Base-by-base conservation (phyloP, 2,888 invertebrate genomes). In the Dryobota labecula region DNA sequence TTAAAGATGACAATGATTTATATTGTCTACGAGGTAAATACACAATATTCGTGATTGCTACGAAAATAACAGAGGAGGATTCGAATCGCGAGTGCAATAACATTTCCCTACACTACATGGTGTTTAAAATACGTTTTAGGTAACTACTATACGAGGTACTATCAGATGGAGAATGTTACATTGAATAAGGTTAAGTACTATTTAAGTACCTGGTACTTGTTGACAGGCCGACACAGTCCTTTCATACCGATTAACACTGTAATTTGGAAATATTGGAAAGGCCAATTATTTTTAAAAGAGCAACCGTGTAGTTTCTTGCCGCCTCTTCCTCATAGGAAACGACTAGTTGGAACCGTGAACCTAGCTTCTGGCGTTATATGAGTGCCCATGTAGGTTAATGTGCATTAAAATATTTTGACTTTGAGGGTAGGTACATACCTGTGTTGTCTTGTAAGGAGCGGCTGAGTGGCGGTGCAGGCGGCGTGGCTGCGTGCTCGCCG, bases 401-500 rank as follows among this genome's bases (percentile, higher is more conserved):
- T 47, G n/a, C 2, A 61, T 30, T 30, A 15, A 30, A 30, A 20
- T 9, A n/a, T 60, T 30, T 43, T 30, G 5, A n/a, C 43, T 20
- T 43, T 60, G 7, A n/a, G 5, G 36, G 6, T 0, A 7, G 24
- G 33, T 33, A 78, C 91, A 75, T 92, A 97, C 97, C 97, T 93
- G 97, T 95, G 86, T 96, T 97, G 88, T 95, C 97, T 91, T 95
- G 97, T 91, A 95, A 94, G 88, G 94, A 96, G 87, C 94, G 96
- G 88, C 91, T 96, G 86, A 92, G 96, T 85, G 94, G 87, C 84
- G 94, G 92, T 73, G 95, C 95, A 20, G 98, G 97, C 73, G 98
- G 98, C 82, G 98, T 98, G 81, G 97, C 97, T 53, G 97, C 97
- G 84, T 97, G 97, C 73, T 97, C 95, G 6, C 96, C 97, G 36